A percentile compares a stretch with the other conserved stretches of the same genome.
Conservation (phyloP, 1,140 invertebrate genomes). For the Drosophila paulistorum region DNA sequence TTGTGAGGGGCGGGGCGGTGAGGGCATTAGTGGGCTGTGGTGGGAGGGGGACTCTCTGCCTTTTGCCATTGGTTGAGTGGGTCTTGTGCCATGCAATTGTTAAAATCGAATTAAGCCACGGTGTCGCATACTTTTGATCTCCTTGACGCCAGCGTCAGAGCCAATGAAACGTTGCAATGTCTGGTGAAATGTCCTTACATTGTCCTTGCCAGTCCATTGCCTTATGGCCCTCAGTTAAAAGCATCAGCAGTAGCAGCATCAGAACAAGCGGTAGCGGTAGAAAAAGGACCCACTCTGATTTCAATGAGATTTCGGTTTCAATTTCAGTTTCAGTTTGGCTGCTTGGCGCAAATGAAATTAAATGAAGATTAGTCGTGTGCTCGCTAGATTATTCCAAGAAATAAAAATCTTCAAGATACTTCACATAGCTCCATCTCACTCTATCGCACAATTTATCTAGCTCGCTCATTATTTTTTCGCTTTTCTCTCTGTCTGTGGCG, state of each 20-base stretch:
- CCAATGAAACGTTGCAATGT: slow-evolving; percentile 77
- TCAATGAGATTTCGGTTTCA: slow-evolving; percentile 55
- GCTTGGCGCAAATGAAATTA: slow-evolving; percentile 78
- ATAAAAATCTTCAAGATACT: slow-evolving; percentile 69
- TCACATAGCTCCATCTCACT: neutral
- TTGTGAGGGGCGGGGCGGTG: neutral
- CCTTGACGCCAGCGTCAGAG: slow-evolving; percentile 57
- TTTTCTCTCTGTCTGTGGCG: slow-evolving; percentile 42
- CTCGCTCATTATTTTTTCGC: slow-evolving; percentile 76
- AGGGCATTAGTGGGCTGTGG: too few relatives aligned
- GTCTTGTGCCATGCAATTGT: slow-evolving; percentile 65
- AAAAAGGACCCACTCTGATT: slow-evolving; percentile 12
- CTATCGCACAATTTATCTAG: slow-evolving; percentile 17
- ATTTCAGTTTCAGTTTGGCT: slow-evolving; percentile 54
- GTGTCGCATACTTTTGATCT: slow-evolving; percentile 82
- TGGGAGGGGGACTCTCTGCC: slow-evolving; percentile 27
- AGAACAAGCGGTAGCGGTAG: slow-evolving; percentile 13
- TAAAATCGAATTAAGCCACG: slow-evolving; percentile 81
- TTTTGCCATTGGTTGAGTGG: slow-evolving; percentile 70
- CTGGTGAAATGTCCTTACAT: slow-evolving; percentile 72
- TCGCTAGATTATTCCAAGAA: slow-evolving; percentile 79
- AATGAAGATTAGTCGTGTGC: slow-evolving; percentile 81
- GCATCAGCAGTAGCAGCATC: too few relatives aligned
- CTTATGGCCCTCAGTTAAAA: slow-evolving; percentile 24
- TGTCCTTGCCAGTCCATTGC: slow-evolving; percentile 69